phyloP scores from a whole-genome alignment of 2,888 invertebrate species.

The Nymphalis urticae region DNA sequence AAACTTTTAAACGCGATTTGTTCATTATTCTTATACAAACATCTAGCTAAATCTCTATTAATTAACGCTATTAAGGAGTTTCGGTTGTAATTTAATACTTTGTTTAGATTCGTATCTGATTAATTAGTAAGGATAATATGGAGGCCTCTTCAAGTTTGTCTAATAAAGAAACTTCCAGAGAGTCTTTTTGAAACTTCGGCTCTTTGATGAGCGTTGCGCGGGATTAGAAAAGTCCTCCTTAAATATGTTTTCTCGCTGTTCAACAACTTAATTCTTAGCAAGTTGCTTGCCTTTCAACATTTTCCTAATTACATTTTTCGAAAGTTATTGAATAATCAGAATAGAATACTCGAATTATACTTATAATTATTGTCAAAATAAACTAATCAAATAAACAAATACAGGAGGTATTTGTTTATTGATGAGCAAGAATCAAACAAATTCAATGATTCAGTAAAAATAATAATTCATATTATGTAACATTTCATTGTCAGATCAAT shows the following conservation, averaged over 20 bases:
- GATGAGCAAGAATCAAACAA: too few relatives aligned
- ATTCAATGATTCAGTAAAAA: too few relatives aligned
- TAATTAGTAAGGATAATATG: constrained; percentile 76
- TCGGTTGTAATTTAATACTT: constrained; percentile 67
- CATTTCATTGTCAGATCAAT: too few relatives aligned
- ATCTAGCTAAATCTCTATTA: constrained; percentile 27
- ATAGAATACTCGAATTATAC: background rate
- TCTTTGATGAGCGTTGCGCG: constrained; percentile 64
- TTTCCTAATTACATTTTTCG: background rate
- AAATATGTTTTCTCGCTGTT: constrained; percentile 39
- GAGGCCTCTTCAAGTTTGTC: constrained; percentile 56
- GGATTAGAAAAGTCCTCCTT: constrained; percentile 54
- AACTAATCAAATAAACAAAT: too few relatives aligned
- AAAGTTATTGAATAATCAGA: constrained; percentile 6
- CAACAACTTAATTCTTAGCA: constrained; percentile 37
- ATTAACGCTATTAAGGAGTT: constrained; percentile 36
- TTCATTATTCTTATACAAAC: constrained; percentile 1
- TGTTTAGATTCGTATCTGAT: constrained; percentile 71
- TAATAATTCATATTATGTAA: too few relatives aligned
- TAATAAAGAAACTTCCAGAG: constrained; percentile 71
- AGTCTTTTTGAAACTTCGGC: constrained; percentile 69
- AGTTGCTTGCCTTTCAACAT: constrained; percentile 19
- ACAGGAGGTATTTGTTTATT: too few relatives aligned
- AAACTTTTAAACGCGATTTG: too few relatives aligned
- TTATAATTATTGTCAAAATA: background rate